Percentiles rank a stretch among this genome's conserved stretches.
These are phyloP conservation scores for Sceloporus tristichus DNA, from an alignment of 2,113 vertebrate species.

Conservation along the genomic window DNA sequence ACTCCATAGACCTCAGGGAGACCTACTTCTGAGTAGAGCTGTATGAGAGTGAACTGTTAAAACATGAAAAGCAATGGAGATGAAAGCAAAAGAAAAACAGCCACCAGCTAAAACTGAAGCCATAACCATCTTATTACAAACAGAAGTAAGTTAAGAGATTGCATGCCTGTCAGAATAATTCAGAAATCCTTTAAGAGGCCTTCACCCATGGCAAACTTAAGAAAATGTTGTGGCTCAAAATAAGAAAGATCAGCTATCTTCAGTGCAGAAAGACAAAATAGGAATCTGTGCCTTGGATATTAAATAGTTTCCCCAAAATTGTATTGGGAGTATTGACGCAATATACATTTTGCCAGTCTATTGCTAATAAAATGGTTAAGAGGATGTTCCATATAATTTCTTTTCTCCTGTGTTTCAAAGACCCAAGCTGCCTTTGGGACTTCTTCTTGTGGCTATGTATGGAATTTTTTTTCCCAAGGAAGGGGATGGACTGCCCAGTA, in stretches of 20 bases:
- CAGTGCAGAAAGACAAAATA: neutral
- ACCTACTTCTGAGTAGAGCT: too few species aligned
- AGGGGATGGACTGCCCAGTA: too few species aligned
- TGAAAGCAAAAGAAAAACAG: neutral
- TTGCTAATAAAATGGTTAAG: too few species aligned
- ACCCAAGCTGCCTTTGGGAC: too few species aligned
- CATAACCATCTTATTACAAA: neutral
- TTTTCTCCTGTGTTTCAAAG: too few species aligned
- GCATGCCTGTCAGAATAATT: neutral
- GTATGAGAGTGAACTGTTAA: neutral
- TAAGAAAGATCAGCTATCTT: neutral
- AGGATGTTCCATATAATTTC: too few species aligned
- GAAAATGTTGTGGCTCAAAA: too few species aligned
- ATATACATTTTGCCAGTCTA: too few species aligned
- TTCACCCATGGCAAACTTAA: neutral
- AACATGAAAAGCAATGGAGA: neutral
- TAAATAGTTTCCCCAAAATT: neutral
- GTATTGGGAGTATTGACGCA: too few species aligned
- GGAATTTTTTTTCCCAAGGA: too few species aligned
- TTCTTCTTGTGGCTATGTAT: too few species aligned
- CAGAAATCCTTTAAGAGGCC: neutral
- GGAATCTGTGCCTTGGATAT: neutral
- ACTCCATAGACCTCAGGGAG: neutral
- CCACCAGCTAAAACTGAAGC: neutral
- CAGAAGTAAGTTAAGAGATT: neutral